Percentiles rank a stretch among this genome's conserved stretches.
phyloP scores from a whole-genome alignment of 2,888 invertebrate genomes.

The Chydorus sphaericus region DNA sequence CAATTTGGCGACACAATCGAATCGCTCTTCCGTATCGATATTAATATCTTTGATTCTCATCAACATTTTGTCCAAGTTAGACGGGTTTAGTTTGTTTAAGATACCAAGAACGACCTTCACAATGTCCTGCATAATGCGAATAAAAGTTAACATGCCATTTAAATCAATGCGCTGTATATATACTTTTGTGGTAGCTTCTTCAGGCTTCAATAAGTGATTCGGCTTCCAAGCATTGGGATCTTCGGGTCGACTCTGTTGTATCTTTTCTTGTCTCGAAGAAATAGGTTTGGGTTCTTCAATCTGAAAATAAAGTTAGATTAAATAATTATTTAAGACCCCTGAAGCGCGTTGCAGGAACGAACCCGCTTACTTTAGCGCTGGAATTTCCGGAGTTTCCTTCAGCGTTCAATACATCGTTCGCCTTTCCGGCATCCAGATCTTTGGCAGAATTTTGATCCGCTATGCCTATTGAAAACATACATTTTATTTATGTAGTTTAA shows the following conservation, averaged over 20 bases:
- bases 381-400: no score
- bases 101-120: constrained; percentile 72
- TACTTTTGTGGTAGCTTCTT: constrained; percentile 23
- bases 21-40: constrained; percentile 60
- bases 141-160: background rate
- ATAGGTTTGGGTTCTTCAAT: no score
- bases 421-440: no score
- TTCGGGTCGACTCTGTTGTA: no score
- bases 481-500: no score
- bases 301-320: no score
- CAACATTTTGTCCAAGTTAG: constrained; percentile 72
- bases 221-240: constrained; percentile 88
- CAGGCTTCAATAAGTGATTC: constrained; percentile 35
- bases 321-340: background rate
- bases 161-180: constrained; percentile 36
- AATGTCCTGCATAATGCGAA: constrained; percentile 39
- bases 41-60: constrained; percentile 59
- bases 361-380: background rate
- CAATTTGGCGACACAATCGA: constrained; percentile 70
- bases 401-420: no score
- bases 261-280: no score
- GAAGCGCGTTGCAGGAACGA: background rate
- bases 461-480: no score
- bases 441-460: no score
- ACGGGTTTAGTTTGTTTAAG: constrained; percentile 85